These are phyloP conservation scores for Siniperca knerii DNA, from an alignment of 2,113 vertebrate species.

Conservation along the genomic window DNA sequence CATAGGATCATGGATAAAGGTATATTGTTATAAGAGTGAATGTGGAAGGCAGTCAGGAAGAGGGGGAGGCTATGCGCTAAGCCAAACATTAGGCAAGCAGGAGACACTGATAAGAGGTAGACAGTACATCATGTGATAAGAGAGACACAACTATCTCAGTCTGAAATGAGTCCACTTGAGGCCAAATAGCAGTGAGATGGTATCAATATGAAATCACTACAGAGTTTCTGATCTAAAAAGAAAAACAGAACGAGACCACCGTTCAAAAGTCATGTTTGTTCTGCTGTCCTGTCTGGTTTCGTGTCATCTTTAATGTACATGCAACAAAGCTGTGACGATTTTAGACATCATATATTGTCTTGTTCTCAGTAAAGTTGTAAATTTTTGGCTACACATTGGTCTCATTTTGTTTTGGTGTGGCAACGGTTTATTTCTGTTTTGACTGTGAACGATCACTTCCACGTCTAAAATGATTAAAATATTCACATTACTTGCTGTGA, in stretches of 20 bases:
- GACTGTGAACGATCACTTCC: not conserved
- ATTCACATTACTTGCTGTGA: not conserved
- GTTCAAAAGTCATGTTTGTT: not conserved
- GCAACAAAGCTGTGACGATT: not conserved
- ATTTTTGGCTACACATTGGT: not conserved
- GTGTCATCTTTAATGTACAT: too few species aligned
- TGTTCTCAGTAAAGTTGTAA: not conserved
- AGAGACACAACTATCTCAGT: slow-evolving; percentile 26
- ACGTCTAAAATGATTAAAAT: not conserved
- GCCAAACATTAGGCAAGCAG: slow-evolving; percentile 49
- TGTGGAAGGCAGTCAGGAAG: slow-evolving; percentile 15
- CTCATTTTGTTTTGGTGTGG: not conserved
- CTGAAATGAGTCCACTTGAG: slow-evolving; percentile 43
- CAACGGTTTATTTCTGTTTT: not conserved
- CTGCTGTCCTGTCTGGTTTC: not conserved
- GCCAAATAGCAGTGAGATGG: slow-evolving; percentile 50
- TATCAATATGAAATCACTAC: slow-evolving; percentile 39
- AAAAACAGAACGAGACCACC: slow-evolving; percentile 2
- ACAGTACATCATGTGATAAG: slow-evolving; percentile 63
- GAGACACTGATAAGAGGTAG: slow-evolving; percentile 71
- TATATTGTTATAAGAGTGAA: slow-evolving; percentile 7
- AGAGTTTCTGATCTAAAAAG: slow-evolving; percentile 4
- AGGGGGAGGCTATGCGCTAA: slow-evolving; percentile 23
- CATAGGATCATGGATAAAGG: not conserved
- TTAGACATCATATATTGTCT: not conserved